Evolutionary conservation across 2,113 vertebrate species (phyloP).

Genomic region (Cygnus buccinator): DNA sequence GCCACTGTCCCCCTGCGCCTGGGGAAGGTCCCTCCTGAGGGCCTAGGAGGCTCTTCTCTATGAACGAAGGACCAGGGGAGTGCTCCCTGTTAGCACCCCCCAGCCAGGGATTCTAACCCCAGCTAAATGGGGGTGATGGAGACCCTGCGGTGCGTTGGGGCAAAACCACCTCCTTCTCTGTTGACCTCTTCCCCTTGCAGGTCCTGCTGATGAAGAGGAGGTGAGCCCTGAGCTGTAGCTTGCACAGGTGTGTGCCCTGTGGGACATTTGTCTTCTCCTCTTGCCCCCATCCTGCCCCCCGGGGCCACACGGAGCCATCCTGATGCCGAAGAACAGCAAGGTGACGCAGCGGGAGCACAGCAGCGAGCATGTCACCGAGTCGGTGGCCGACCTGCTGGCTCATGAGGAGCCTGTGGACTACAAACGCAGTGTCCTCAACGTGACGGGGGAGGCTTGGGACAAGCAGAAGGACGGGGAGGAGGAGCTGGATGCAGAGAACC

Average conservation of each 20-base stretch:
- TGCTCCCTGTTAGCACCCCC: neutral
- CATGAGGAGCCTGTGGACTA: conserved; percentile 96
- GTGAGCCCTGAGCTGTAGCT: conserved; percentile 23
- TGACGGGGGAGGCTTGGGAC: conserved; percentile 80
- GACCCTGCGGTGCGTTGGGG: neutral
- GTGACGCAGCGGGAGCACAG: conserved; percentile 95
- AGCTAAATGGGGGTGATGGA: fast-evolving
- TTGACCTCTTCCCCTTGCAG: neutral
- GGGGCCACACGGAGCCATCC: neutral
- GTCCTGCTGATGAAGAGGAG: conserved; percentile 67
- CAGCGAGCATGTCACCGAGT: conserved; percentile 96
- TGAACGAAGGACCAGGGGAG: fast-evolving
- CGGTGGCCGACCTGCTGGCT: conserved; percentile 95
- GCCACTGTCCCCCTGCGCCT: neutral
- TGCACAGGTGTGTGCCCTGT: fast-evolving
- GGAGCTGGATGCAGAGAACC: conserved; percentile 85
- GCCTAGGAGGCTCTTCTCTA: fast-evolving
- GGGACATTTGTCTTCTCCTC: neutral
- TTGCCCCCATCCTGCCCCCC: neutral
- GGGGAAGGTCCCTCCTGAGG: neutral
- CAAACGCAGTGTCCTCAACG: conserved; percentile 91
- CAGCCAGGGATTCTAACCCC: neutral
- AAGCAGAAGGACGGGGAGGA: conserved; percentile 86
- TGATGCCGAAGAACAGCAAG: conserved; percentile 97
- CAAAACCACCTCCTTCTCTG: neutral